phyloP scores from a whole-genome alignment of 2,797 vertebrate species.

The Poecilia wingei region DNA sequence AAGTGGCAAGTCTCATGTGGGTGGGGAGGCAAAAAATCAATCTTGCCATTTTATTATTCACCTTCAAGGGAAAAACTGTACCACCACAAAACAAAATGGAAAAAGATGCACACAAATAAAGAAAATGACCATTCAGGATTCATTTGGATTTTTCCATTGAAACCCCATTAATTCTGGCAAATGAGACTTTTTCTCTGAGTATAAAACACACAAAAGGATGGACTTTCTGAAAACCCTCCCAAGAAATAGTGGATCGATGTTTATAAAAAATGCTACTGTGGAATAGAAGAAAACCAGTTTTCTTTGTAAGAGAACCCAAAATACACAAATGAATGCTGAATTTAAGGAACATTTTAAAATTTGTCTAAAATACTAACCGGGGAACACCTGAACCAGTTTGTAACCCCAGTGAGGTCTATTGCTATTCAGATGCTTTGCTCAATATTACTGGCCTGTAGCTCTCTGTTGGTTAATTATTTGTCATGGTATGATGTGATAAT shows the following conservation, averaged over 20 bases:
- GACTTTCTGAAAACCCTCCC: not conserved
- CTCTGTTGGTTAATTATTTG: slow-evolving; percentile 32
- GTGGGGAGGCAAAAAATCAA: slow-evolving; percentile 28
- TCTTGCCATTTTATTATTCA: not conserved
- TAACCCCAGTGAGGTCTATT: slow-evolving; percentile 20
- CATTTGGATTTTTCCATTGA: not conserved
- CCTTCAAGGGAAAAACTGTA: not conserved
- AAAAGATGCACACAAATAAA: not conserved
- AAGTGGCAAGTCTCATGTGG: slow-evolving; percentile 34
- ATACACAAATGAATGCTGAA: not conserved
- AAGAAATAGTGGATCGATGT: not conserved
- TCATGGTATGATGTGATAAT: slow-evolving; percentile 57
- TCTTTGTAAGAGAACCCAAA: not conserved
- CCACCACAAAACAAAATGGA: not conserved
- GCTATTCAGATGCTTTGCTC: slow-evolving; percentile 45
- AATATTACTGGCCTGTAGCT: slow-evolving; percentile 57
- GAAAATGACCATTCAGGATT: not conserved
- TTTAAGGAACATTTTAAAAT: not conserved
- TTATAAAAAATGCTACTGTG: not conserved
- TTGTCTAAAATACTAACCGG: slow-evolving; percentile 9
- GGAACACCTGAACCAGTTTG: slow-evolving; percentile 28
- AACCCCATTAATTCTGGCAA: not conserved
- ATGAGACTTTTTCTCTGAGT: not conserved
- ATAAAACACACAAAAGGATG: not conserved
- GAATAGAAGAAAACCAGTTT: not conserved